Evolutionary conservation across 2,888 invertebrate species (phyloP).

Genomic region (Pheosia gnoma): DNA sequence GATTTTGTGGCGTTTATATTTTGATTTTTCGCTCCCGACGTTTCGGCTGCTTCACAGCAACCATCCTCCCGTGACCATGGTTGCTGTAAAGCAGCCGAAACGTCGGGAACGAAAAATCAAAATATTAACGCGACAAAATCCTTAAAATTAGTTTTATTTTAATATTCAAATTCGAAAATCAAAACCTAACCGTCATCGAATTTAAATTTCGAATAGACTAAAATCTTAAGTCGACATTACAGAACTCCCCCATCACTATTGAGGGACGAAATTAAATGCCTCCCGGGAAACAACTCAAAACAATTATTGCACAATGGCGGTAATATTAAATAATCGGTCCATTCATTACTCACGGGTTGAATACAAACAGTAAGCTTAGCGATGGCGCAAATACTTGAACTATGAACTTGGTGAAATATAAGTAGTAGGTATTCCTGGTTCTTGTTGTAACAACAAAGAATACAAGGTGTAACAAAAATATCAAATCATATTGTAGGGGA

Average conservation of each 20-base stretch:
- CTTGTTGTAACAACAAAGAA: no score
- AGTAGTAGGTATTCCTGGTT: no score
- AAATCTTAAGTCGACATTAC: slow-evolving; percentile 5
- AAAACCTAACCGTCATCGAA: not conserved
- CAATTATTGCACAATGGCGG: slow-evolving; percentile 32
- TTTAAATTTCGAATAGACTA: not conserved
- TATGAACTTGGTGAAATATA: not conserved
- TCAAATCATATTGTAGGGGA: no score
- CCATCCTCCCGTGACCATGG: no score
- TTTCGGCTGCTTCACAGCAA: no score
- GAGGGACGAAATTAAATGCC: slow-evolving; percentile 24
- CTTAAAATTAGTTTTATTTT: no score
- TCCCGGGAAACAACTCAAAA: slow-evolving; percentile 25
- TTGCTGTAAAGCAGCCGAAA: no score
- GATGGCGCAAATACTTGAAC: not conserved
- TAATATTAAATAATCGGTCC: slow-evolving; percentile 21
- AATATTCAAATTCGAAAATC: not conserved
- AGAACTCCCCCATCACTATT: slow-evolving; percentile 16
- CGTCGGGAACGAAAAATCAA: no score
- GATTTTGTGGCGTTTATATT: no score
- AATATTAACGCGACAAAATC: no score
- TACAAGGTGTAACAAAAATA: no score
- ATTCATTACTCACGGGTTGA: not conserved
- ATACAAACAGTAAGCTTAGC: not conserved
- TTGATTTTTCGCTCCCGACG: no score